Evolutionary conservation across 2,888 invertebrate genomes (phyloP), one percentile per base, ranked within the genome.

Genomic region (Leptinotarsa peninsularis): DNA sequence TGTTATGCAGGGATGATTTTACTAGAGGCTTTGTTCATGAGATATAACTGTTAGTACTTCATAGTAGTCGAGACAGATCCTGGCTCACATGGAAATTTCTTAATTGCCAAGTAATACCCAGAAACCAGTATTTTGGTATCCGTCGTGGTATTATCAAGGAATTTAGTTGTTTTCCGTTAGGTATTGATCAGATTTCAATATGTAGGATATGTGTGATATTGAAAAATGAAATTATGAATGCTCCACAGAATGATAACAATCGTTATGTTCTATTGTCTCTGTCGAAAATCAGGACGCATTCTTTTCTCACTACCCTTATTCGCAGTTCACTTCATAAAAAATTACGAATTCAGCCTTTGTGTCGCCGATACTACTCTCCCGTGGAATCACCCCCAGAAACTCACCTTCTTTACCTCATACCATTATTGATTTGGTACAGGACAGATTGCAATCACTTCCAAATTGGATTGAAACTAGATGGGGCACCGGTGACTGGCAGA

Each of bases 361-460:
- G 63, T 63, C 63, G 63, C 43, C 63, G 33, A 63, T 63, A 63
- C 43, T 18, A 50, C 49, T 50, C 52, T 23, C 18, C 67, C 67
- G 23, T 67, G 2, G 50, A 54, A 54, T 67, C 67, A 54, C 50
- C 66, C 66, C 54, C 52, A 50, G 43, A 49, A 72, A 43, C 56
- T 66, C 50, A 63, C 67, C 66, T 71, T 75, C 75, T 67, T 74
- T 69, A 72, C 74, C 76, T 80, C 72, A 72, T 76, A 72, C 71
- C 56, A 74, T 60, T 86, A 86, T 86, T 85, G 87, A 87, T 86
- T 86, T 70, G 83, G 84, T 83, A 83, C 83, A 76, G 82, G 84
- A 83, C 85, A 86, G 87, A 87, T 88, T 87, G 87, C 87, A 87
- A 88, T 88, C 88, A 87, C 86, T 85, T 87, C 86, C 84, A 87